Percentiles rank a stretch among this genome's conserved stretches.
phyloP scores from a whole-genome alignment of 2,113 vertebrate species.

The Prietella phreatophila region DNA sequence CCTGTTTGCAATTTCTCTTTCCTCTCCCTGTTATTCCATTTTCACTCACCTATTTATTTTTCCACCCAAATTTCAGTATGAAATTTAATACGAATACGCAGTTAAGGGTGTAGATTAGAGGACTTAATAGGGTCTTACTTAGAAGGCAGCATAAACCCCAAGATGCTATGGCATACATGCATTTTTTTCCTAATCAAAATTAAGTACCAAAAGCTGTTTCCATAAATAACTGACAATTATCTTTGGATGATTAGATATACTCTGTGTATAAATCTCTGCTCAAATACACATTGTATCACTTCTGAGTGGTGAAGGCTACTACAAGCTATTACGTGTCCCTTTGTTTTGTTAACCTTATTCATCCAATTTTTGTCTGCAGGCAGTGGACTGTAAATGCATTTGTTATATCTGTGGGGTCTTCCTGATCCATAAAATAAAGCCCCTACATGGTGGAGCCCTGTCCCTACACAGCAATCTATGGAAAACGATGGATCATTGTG shows the following conservation, averaged over 20 bases:
- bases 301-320: too few species aligned
- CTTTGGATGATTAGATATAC: background rate
- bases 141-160: background rate
- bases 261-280: background rate
- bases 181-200: background rate
- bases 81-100: conserved; percentile 32
- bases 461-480: conserved; percentile 31
- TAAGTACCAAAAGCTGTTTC: background rate
- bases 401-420: conserved; percentile 47
- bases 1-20: background rate
- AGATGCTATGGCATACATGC: background rate
- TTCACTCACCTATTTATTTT: background rate
- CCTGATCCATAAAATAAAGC: conserved; percentile 26
- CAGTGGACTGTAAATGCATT: conserved; percentile 49
- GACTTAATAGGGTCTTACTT: conserved; percentile 48
- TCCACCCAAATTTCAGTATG: conserved; percentile 46
- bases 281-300: background rate
- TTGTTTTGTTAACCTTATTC: conserved; percentile 20
- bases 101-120: conserved; percentile 56
- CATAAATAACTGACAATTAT: background rate
- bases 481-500: conserved; percentile 62
- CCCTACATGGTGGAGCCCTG: conserved; percentile 4
- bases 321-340: conserved; percentile 3
- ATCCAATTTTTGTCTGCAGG: conserved; percentile 39
- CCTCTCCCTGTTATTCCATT: background rate